A percentile compares a stretch with the other conserved stretches of the same genome.
Evolutionary conservation across 2,113 vertebrate species (phyloP).

Genomic region (Myocastor coypus): DNA sequence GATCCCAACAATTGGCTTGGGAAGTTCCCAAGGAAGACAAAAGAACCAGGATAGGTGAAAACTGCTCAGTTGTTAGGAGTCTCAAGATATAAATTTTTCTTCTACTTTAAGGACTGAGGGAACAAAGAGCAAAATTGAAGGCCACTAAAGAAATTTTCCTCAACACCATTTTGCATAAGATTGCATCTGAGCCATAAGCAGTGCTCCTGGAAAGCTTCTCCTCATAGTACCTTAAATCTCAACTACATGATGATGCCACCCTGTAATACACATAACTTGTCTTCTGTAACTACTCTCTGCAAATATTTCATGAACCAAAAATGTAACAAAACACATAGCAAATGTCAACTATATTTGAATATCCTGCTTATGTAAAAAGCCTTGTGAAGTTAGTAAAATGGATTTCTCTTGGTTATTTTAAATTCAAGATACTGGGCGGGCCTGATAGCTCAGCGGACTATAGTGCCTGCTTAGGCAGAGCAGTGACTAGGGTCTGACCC

Average conservation of each 20-base stretch:
- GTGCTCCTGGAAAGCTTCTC: background rate
- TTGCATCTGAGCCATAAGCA: background rate
- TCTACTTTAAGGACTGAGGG: background rate
- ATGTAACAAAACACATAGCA: background rate
- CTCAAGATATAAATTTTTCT: background rate
- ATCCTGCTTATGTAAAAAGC: slow-evolving; percentile 43
- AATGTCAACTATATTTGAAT: background rate
- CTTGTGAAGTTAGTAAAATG: slow-evolving; percentile 23
- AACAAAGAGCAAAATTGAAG: slow-evolving; percentile 42
- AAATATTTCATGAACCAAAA: background rate
- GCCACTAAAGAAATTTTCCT: background rate
- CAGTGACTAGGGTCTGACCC: too few species aligned
- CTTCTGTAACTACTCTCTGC: background rate
- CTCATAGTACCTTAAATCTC: background rate
- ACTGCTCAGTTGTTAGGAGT: background rate
- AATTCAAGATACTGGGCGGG: background rate
- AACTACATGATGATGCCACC: background rate
- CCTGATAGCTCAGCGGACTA: too few species aligned
- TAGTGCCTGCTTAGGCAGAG: too few species aligned
- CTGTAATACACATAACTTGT: background rate
- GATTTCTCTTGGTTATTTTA: slow-evolving; percentile 22
- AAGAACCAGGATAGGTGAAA: background rate
- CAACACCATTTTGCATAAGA: slow-evolving; percentile 14
- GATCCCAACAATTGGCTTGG: background rate
- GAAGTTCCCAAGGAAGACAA: slow-evolving; percentile 5